Base-by-base conservation (phyloP, 2,797 vertebrate genomes). In the Sebastes minor region DNA sequence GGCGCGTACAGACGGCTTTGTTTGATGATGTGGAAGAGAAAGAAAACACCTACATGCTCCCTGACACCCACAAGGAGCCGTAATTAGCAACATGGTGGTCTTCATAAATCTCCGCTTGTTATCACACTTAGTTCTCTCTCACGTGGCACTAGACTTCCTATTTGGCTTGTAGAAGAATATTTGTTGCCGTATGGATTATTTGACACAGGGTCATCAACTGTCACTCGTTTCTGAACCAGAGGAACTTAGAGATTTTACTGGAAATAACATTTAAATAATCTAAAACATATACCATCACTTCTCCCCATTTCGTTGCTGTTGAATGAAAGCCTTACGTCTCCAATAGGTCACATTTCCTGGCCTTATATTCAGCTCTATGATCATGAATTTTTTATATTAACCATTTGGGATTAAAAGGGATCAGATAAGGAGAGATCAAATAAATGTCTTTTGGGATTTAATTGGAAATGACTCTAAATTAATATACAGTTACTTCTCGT, bases 21-120 rank as follows among this genome's bases (percentile, higher is more conserved):
- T 91, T 74, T 87, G 84, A 87, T 88, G 84, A 82, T 74, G 79
- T 65, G 60, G 18, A 35, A 46, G 35, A 42, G 69, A 28, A 33
- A 20, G 18, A 71, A 68, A 64, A 83, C 78, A 84, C 85, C 84
- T 86, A 71, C 80, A 63, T 25, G 49, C 64, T 79, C 59, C 4
- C 80, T 53, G 46, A 88, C 71, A 83, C 74, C 69, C 73, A 76
- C 81, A 55, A 78, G 66, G 75, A 89, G 82, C 69, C 11, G 35
- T 89, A 89, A 94, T 91, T 91, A 93, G 86, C 82, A 87, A 83
- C 81, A 62, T 61, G 63, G 74, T 28, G 23, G 66, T 84, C 71
- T 85, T 81, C 79, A 86, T 90, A 87, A 87, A 91, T 87, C 80
- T 82, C 68, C 4, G 63, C 86, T 86, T 82, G 62, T 83, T 85